These are phyloP conservation scores for Enhydra lutris DNA, from an alignment of 2,113 vertebrate genomes.

Conservation along the genomic window DNA sequence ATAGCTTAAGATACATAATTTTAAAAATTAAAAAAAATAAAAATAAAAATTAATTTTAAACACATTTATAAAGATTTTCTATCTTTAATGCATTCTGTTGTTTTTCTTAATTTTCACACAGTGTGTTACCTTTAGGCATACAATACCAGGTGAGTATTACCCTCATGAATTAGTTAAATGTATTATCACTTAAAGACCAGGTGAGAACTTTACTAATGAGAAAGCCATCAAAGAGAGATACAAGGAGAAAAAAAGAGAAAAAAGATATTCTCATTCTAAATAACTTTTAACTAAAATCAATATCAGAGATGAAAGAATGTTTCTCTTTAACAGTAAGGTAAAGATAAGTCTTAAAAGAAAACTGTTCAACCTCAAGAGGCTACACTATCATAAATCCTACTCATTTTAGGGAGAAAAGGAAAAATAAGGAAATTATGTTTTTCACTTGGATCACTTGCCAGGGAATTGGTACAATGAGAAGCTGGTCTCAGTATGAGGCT, in stretches of 20 bases:
- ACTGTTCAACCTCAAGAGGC: background rate
- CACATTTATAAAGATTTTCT: background rate
- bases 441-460: background rate
- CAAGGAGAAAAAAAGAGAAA: background rate
- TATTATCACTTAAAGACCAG: conserved; percentile 13
- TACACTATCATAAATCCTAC: background rate
- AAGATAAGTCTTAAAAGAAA: background rate
- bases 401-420: background rate
- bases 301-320: background rate
- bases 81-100: background rate
- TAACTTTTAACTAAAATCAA: background rate
- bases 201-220: background rate
- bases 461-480: background rate
- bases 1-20: background rate
- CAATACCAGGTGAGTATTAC: conserved; percentile 70
- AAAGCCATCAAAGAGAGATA: background rate
- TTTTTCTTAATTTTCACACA: background rate
- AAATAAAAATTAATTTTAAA: background rate
- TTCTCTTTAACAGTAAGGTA: background rate
- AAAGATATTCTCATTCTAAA: background rate
- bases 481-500: background rate
- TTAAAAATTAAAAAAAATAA: background rate
- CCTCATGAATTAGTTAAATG: conserved; percentile 68
- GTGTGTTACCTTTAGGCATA: conserved; percentile 38
- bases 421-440: background rate